Conservation (phyloP, 2,113 vertebrate genomes). For the Heptranchias perlo region DNA sequence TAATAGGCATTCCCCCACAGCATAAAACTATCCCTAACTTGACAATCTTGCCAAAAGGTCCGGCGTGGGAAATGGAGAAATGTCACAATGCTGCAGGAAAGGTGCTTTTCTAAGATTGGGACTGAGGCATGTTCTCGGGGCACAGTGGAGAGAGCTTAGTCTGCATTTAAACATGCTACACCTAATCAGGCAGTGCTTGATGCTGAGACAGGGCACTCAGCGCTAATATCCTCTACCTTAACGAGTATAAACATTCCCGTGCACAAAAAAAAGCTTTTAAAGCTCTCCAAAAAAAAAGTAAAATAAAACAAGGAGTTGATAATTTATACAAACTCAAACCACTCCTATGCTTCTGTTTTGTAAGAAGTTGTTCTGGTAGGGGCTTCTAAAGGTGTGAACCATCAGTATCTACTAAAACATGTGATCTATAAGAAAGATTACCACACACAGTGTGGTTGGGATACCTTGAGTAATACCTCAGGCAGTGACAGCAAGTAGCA, state of each 20-base stretch:
- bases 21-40: background rate
- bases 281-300: background rate
- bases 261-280: background rate
- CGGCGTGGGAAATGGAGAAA: background rate
- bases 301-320: background rate
- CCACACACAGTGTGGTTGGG: conserved; percentile 10
- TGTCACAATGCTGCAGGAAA: background rate
- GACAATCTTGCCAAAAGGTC: background rate
- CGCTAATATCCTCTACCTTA: background rate
- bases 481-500: background rate
- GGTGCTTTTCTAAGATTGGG: background rate
- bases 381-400: background rate
- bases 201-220: background rate
- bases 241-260: background rate
- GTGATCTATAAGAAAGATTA: background rate
- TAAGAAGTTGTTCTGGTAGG: background rate
- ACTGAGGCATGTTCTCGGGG: background rate
- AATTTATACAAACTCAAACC: background rate
- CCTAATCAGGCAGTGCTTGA: background rate
- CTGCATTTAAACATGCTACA: background rate
- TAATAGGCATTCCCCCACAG: background rate
- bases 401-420: background rate
- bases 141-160: background rate
- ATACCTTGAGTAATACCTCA: background rate
- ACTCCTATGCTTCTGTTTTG: background rate